phyloP scores from a whole-genome alignment of 1,140 invertebrate species.

The Cydia fagiglandana region DNA sequence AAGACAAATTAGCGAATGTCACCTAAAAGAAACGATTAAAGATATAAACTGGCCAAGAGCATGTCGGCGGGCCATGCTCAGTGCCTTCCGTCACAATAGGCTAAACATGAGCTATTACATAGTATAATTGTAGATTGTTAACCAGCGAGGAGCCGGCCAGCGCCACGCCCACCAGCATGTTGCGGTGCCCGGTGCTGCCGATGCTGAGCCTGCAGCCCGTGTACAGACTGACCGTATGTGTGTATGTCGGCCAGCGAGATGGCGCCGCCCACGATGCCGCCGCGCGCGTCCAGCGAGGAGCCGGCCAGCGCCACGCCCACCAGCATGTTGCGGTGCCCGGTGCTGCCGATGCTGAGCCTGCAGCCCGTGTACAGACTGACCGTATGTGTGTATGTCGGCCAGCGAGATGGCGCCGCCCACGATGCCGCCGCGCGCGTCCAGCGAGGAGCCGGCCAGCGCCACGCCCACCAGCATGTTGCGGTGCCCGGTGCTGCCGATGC shows the following conservation, averaged over 20 bases:
- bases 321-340: conserved; percentile 95
- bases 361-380: conserved; percentile 75
- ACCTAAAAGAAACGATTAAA: no score
- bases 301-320: conserved; percentile 92
- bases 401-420: conserved; percentile 96
- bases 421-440: conserved; percentile 97
- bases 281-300: conserved; percentile 95
- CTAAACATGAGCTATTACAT: no score
- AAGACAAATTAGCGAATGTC: no score
- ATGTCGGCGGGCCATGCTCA: no score
- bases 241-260: conserved; percentile 95
- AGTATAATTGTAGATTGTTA: no score
- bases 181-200: conserved; percentile 95
- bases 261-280: conserved; percentile 96
- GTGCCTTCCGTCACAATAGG: no score
- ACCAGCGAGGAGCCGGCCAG: conserved; percentile 91
- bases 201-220: conserved; percentile 90
- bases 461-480: conserved; percentile 95
- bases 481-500: conserved; percentile 96
- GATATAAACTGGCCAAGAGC: no score
- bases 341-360: conserved; percentile 92
- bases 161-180: conserved; percentile 93
- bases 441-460: conserved; percentile 91
- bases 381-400: conserved; percentile 91
- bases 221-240: conserved; percentile 85